Evolutionary conservation across 2,113 vertebrate species (phyloP).

Genomic region (Raja brachyura): DNA sequence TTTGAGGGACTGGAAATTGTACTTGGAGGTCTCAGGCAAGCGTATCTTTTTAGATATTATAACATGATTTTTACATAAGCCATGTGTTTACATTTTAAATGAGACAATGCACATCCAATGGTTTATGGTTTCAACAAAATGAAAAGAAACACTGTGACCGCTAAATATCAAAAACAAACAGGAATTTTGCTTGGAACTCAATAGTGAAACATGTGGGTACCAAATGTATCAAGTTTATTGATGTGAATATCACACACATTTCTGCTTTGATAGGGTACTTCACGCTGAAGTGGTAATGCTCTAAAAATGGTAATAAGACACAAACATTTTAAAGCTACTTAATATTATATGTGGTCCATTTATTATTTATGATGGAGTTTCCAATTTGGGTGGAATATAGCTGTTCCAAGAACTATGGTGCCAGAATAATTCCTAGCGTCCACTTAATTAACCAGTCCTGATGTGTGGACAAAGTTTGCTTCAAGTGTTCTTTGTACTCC

Average conservation of each 20-base stretch:
- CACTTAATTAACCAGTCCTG: background rate
- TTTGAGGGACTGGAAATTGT: background rate
- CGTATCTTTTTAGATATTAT: background rate
- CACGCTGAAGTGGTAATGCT: background rate
- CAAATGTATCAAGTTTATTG: constrained; percentile 21
- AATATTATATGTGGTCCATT: background rate
- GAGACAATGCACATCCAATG: background rate
- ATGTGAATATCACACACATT: constrained; percentile 21
- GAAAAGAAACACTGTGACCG: background rate
- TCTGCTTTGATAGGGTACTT: background rate
- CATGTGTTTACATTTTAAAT: constrained; percentile 18
- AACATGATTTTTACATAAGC: background rate
- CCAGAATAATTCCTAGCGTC: background rate
- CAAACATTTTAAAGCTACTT: background rate
- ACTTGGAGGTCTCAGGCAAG: background rate
- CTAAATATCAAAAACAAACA: constrained; percentile 13
- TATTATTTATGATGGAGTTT: background rate
- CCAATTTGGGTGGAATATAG: background rate
- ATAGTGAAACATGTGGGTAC: background rate
- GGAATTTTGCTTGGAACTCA: background rate
- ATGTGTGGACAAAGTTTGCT: background rate
- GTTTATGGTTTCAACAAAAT: constrained; percentile 11
- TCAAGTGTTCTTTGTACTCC: background rate
- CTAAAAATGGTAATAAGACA: background rate
- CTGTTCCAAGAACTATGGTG: background rate